Evolutionary conservation across 1,140 invertebrate genomes (phyloP).

Genomic region (Samia ricini): DNA sequence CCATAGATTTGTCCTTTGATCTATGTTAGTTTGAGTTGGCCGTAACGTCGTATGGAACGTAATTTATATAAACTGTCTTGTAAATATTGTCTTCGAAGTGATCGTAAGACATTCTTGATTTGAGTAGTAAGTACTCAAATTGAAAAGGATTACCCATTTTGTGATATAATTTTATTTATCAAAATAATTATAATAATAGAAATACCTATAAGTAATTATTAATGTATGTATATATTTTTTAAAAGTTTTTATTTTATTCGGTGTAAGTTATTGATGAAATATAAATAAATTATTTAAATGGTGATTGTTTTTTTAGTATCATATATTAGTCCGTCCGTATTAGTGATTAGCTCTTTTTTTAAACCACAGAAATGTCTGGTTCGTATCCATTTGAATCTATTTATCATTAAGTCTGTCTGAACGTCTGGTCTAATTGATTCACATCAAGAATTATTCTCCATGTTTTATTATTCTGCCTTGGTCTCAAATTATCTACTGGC

Average conservation of each 20-base stretch:
- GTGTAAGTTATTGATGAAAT: conserved; percentile 44
- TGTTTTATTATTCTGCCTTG: no score
- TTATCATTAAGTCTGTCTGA: no score
- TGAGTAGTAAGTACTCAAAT: background rate
- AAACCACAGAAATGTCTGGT: no score
- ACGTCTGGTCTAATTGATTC: no score
- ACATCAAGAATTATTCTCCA: no score
- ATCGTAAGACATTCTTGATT: background rate
- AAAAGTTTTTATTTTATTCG: conserved; percentile 28
- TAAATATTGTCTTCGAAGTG: background rate
- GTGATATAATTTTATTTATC: conserved; percentile 23
- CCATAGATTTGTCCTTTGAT: background rate
- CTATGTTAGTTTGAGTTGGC: background rate
- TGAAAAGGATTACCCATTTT: conserved; percentile 23
- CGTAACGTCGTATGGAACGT: background rate
- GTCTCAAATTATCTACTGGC: no score
- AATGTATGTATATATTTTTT: conserved; percentile 27
- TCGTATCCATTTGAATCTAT: no score
- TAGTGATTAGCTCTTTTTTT: no score
- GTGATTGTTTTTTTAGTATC: conserved; percentile 13
- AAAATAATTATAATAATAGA: conserved; percentile 20
- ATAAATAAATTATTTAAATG: conserved; percentile 40
- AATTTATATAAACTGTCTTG: background rate
- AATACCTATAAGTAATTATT: conserved; percentile 18
- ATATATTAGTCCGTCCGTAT: no score